phyloP scores from a whole-genome alignment of 1,140 invertebrate genomes.

The Drosophila pseudoobscura region DNA sequence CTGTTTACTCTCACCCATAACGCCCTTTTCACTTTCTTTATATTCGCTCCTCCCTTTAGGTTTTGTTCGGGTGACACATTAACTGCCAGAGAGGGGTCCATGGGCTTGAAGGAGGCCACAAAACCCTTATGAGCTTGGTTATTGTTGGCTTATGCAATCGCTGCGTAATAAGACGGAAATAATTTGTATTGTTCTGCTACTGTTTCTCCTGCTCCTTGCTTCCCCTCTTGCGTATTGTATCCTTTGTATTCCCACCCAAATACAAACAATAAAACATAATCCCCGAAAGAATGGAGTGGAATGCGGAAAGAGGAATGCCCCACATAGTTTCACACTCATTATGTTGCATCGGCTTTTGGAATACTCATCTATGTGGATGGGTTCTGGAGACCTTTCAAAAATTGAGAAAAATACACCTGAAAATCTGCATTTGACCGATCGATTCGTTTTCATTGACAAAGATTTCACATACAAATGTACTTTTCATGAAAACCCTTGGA shows the following conservation, averaged over 20 bases:
- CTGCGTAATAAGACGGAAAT: slow-evolving; percentile 78
- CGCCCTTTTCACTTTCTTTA: background rate
- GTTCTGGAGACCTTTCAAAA: too few relatives aligned
- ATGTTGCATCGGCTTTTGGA: slow-evolving; percentile 8
- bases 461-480: too few relatives aligned
- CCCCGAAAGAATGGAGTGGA: slow-evolving; percentile 13
- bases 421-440: too few relatives aligned
- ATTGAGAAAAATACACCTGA: too few relatives aligned
- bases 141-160: slow-evolving; percentile 68
- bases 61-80: slow-evolving; percentile 49
- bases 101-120: background rate
- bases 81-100: background rate
- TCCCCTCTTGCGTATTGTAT: background rate
- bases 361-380: too few relatives aligned
- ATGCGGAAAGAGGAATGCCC: slow-evolving; percentile 29
- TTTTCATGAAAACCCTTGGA: too few relatives aligned
- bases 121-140: slow-evolving; percentile 56
- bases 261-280: slow-evolving; percentile 25
- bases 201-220: slow-evolving; percentile 6
- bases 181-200: slow-evolving; percentile 64
- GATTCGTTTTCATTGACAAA: too few relatives aligned
- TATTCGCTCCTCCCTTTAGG: too few relatives aligned
- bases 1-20: background rate
- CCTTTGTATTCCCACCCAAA: slow-evolving; percentile 13
- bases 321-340: slow-evolving; percentile 28